phyloP scores from a whole-genome alignment of 2,888 invertebrate genomes.

The Parnassius glacialis region DNA sequence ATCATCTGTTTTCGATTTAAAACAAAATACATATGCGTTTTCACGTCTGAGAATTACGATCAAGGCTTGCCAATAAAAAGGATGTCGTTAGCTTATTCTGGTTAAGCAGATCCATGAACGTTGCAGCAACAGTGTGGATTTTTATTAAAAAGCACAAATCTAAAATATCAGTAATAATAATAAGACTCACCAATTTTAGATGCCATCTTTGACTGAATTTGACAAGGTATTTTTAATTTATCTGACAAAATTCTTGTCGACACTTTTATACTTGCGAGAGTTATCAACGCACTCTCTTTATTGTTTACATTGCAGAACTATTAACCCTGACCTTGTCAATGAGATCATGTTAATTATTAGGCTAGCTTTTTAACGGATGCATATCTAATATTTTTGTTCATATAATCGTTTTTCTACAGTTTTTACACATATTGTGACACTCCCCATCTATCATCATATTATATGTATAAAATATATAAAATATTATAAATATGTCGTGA shows the following conservation, averaged over 20 bases:
- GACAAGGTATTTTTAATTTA: background rate
- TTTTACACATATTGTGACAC: too few species aligned
- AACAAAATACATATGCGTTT: too few species aligned
- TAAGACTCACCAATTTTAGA: slow-evolving; percentile 7
- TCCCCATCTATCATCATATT: too few species aligned
- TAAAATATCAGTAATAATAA: background rate
- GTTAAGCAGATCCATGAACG: background rate
- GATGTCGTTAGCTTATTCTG: background rate
- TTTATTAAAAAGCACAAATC: background rate
- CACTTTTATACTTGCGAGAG: slow-evolving; percentile 6
- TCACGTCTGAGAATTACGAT: too few species aligned
- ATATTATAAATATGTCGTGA: too few species aligned
- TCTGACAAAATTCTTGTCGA: background rate
- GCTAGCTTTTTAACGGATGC: background rate
- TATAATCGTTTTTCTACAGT: background rate
- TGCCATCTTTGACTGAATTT: slow-evolving; percentile 1
- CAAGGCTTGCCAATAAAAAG: background rate
- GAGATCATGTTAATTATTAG: background rate
- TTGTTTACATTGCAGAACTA: background rate
- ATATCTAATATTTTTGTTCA: background rate
- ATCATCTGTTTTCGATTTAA: too few species aligned
- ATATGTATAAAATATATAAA: too few species aligned
- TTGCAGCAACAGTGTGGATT: too few species aligned
- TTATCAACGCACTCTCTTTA: background rate
- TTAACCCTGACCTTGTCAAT: slow-evolving; percentile 1